Percentiles rank a stretch among this genome's conserved stretches.
Evolutionary conservation across 2,113 vertebrate species (phyloP).

Genomic region (Tachuris rubrigastra): DNA sequence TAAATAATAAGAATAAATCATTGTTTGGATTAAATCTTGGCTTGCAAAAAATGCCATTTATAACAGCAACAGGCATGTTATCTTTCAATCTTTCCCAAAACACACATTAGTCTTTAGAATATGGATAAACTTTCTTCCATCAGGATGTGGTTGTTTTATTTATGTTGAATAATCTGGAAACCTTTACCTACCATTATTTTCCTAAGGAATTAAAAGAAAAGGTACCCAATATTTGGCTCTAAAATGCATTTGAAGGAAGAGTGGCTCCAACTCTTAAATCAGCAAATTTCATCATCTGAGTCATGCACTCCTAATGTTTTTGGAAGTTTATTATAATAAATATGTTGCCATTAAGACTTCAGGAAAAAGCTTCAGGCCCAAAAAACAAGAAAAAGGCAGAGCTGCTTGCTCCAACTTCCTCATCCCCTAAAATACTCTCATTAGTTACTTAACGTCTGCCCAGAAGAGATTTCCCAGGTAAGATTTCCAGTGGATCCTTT

Average conservation of each 20-base stretch:
- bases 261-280: neutral
- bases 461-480: neutral
- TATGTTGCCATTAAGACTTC: neutral
- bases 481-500: neutral
- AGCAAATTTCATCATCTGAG: neutral
- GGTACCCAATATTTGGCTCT: neutral
- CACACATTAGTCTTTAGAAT: neutral
- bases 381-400: neutral
- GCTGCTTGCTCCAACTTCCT: neutral
- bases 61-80: neutral
- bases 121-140: neutral
- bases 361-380: neutral
- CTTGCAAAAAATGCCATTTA: neutral
- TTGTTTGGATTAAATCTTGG: constrained; percentile 7
- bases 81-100: neutral
- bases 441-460: neutral
- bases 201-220: neutral
- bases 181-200: neutral
- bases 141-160: neutral
- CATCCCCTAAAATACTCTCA: neutral
- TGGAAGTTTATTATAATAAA: neutral
- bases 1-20: neutral
- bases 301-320: neutral
- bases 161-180: neutral
- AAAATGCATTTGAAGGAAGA: neutral